Base-by-base conservation (phyloP, 2,113 vertebrate genomes). In the Ailurus styani region DNA sequence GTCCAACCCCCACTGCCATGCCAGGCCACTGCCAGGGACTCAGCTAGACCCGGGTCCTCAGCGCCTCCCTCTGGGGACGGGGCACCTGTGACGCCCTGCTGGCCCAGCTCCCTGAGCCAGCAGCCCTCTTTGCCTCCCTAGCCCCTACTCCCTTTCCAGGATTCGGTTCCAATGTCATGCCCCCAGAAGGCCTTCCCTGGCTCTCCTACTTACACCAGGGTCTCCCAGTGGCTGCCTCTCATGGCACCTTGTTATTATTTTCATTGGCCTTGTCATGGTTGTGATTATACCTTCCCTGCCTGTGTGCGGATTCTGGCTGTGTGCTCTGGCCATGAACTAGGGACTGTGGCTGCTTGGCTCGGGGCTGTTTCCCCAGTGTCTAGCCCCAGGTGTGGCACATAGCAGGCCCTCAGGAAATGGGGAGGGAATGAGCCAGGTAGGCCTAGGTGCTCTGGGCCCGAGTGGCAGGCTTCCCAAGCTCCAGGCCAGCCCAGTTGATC, bases 331-430 rank as follows among this genome's bases (percentile, higher is more conserved):
- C 20, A 1, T 6, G 79, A 75, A 42, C 21, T 0, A 1, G 45
- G 82, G 7, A 25, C 8, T 0, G 0, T 2, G 18, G 72, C 45
- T 47, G 18, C 64, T 83, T 54, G 81, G 70, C 64, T n/a, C 31
- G 1, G 40, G 37, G 12, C 42, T 1, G 1, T 15, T 29, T 54
- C 55, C 47, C 64, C 0, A 0, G 20, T 13, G 25, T 15, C 68
- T 23, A 78, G 57, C 1, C 31, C n/a, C 57, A 52, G 47, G 52
- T 34, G 37, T n/a, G 62, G 40, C 81, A 77, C 3, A 57, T 20
- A 66, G n/a, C 0, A 78, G 60, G 60, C 54, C 72, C n/a, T 82
- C 45, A 27, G n/a, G 7, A 42, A 57, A 89, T 29, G 78, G 10
- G 8, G 17, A 50, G 50, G n/a, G 40, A 75, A 57, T 34, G 47